Evolutionary conservation across 2,888 invertebrate genomes (phyloP).

Genomic region (Andrena flavipes): DNA sequence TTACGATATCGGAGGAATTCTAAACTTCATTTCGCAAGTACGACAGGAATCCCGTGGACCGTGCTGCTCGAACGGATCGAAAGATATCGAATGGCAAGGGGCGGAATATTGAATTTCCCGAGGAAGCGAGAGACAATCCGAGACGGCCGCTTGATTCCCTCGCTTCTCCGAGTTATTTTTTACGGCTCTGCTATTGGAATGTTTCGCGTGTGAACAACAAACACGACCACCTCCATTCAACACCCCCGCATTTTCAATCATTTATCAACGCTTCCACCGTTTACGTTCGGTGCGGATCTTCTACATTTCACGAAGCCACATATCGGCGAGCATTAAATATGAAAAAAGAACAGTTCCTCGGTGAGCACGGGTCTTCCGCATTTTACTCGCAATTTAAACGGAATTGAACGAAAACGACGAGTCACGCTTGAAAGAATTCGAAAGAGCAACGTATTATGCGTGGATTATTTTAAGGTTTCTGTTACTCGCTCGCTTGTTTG

Average conservation of each 20-base stretch:
- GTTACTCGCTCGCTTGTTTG: too few relatives aligned
- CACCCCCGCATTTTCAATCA: not conserved
- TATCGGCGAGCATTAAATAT: too few relatives aligned
- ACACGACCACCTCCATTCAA: not conserved
- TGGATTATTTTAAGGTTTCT: too few relatives aligned
- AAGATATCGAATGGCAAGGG: slow-evolving; percentile 64
- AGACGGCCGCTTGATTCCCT: slow-evolving; percentile 39
- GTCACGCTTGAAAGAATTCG: too few relatives aligned
- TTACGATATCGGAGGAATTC: slow-evolving; percentile 54
- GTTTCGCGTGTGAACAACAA: slow-evolving; percentile 3
- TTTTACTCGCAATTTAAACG: too few relatives aligned
- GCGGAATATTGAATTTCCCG: slow-evolving; percentile 65
- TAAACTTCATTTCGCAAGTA: slow-evolving; percentile 61
- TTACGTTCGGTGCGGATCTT: not conserved
- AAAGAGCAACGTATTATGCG: too few relatives aligned
- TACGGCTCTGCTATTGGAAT: slow-evolving; percentile 7
- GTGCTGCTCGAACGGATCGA: slow-evolving; percentile 48
- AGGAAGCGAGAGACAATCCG: slow-evolving; percentile 57
- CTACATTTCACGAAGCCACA: not conserved
- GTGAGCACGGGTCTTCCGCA: too few relatives aligned
- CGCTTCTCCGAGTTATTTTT: not conserved
- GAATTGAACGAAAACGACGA: not conserved
- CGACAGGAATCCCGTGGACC: slow-evolving; percentile 52
- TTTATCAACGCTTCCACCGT: not conserved
- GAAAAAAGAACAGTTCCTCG: too few relatives aligned